phyloP scores from a whole-genome alignment of 2,113 vertebrate genomes.

The Puma concolor region DNA sequence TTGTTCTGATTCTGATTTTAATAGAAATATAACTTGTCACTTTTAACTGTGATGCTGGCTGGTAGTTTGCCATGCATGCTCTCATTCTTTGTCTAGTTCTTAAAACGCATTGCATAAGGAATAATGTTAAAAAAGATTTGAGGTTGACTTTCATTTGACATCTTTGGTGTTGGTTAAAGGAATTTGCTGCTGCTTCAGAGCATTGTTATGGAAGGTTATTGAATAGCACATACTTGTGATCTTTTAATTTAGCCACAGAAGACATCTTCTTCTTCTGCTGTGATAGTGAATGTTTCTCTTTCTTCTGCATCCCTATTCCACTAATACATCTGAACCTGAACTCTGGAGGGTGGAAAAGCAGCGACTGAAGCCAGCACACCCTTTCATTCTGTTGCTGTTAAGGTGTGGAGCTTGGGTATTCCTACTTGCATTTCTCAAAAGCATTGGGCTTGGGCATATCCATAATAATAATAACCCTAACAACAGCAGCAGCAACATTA shows the following conservation, averaged over 20 bases:
- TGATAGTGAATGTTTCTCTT: not conserved
- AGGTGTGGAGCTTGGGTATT: not conserved
- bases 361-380: not conserved
- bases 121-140: conserved; percentile 2
- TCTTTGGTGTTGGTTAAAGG: conserved; percentile 21
- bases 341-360: not conserved
- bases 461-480: not conserved
- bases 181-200: conserved; percentile 26
- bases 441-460: not conserved
- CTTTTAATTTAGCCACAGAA: not conserved
- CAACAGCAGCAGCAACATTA: not conserved
- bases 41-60: not conserved
- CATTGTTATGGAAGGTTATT: not conserved
- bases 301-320: not conserved
- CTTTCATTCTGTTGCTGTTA: not conserved
- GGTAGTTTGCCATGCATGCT: not conserved
- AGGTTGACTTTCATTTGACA: not conserved
- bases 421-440: not conserved
- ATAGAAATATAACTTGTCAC: not conserved
- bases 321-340: not conserved
- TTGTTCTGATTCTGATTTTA: not conserved
- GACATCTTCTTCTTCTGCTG: not conserved
- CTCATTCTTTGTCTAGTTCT: not conserved
- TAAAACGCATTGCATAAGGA: conserved; percentile 28
- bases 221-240: not conserved